Evolutionary conservation across 2,113 vertebrate species (phyloP), one percentile per base, ranked within the genome.

Genomic region (Syrmaticus mikado): DNA sequence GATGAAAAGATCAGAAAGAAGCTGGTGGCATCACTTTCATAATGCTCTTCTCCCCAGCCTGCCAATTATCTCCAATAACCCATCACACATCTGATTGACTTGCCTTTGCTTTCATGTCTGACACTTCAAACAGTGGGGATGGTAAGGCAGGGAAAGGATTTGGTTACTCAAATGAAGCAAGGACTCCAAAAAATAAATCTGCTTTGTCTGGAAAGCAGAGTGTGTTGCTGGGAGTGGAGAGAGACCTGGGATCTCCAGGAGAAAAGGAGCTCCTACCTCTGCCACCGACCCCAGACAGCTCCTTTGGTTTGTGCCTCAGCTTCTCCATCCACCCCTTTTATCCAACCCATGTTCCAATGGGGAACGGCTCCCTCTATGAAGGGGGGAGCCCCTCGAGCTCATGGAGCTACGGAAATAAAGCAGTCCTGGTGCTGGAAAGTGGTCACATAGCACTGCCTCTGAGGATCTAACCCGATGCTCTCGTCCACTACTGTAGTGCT

Each of bases 31-130:
- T 83, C 84, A 62, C 53, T 93, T 86, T 52, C 43, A 8, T 79
- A 64, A 76, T 73, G n/a, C 53, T 87, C 16, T 18, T 12, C n/a
- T 87, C 57, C 34, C 52, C 76, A 84, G 73, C 73, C 57, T 79
- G 13, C 86, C 89, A 95, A 92, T 96, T 96, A 95, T 67, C 87
- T 96, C 91, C 92, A 93, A 80, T 70, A 85, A 81, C 45, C 71
- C 64, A 82, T 45, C 19, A 8, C 74, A 50, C 45, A 34, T 94
- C 78, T 93, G 89, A 94, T 64, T 91, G 91, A 93, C 87, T 94
- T 89, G 81, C 6, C 64, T 91, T 89, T 92, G 81, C 92, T 95
- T 95, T 96, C 87, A 91, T 91, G 89, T 84, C 67, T 87, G 89
- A 83, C 74, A 92, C 92, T 93, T 96, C 95, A 96, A 94, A 95